Conservation (phyloP, 2,888 invertebrate genomes). For the Drosophila nr. perissopoda region DNA sequence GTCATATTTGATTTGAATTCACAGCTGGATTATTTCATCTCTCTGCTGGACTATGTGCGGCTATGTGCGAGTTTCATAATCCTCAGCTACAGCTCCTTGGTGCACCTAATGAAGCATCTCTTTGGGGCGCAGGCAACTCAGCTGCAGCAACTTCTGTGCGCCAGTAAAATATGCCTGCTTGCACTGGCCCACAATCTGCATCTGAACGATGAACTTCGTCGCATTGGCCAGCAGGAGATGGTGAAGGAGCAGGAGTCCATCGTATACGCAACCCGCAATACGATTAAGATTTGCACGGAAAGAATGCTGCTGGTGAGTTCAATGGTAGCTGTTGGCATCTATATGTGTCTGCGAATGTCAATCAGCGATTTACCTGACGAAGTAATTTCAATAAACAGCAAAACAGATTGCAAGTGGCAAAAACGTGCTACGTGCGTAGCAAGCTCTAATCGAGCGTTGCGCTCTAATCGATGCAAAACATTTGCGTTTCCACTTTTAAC, state of each 20-base stretch:
- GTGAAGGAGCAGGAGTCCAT: slow-evolving; percentile 14
- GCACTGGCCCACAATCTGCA: too few species aligned
- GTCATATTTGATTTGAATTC: too few species aligned
- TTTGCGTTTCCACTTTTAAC: not conserved
- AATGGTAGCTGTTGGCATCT: slow-evolving; percentile 52
- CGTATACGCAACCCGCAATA: slow-evolving; percentile 39
- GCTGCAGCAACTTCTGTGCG: too few species aligned
- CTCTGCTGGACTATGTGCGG: too few species aligned
- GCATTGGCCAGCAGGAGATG: too few species aligned
- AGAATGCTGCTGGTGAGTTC: slow-evolving; percentile 35
- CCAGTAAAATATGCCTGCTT: too few species aligned
- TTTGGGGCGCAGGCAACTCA: too few species aligned
- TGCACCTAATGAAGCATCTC: too few species aligned
- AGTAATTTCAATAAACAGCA: slow-evolving; percentile 50
- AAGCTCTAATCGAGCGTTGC: not conserved
- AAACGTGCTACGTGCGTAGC: not conserved
- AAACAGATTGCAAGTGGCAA: not conserved
- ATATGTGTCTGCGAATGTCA: slow-evolving; percentile 49
- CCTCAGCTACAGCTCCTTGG: too few species aligned
- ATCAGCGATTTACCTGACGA: slow-evolving; percentile 53
- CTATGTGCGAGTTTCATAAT: too few species aligned
- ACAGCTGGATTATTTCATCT: too few species aligned
- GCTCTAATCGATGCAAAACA: not conserved
- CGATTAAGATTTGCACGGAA: slow-evolving; percentile 12
- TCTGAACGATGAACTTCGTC: too few species aligned